A percentile compares a stretch with the other conserved stretches of the same genome.
Evolutionary conservation across 2,113 vertebrate species (phyloP).

Genomic region (Taxidea taxus): DNA sequence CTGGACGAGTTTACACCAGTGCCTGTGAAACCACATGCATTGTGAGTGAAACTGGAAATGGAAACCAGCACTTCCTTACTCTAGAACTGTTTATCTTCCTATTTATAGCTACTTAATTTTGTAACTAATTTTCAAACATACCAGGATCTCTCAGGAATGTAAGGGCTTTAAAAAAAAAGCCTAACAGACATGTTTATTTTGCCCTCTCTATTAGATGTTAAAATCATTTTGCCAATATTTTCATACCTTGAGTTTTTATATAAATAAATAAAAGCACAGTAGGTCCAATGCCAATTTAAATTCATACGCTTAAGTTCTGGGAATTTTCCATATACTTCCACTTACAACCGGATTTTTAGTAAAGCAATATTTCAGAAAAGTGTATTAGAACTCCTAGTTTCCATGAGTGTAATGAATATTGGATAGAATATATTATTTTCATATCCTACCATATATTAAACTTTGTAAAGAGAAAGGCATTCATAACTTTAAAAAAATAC

Average conservation of each 20-base stretch:
- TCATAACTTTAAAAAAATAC: slow-evolving; percentile 1
- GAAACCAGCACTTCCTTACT: not conserved
- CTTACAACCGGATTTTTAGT: not conserved
- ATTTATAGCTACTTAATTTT: not conserved
- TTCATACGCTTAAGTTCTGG: not conserved
- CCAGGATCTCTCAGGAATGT: not conserved
- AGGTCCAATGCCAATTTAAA: not conserved
- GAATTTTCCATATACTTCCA: not conserved
- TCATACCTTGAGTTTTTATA: not conserved
- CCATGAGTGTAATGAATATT: not conserved
- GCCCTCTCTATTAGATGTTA: not conserved
- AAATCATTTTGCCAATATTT: slow-evolving; percentile 37
- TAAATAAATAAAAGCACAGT: not conserved
- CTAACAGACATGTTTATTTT: not conserved
- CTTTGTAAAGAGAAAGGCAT: not conserved
- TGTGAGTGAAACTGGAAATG: not conserved
- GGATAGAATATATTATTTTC: not conserved
- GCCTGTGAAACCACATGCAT: not conserved
- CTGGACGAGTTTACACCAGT: not conserved
- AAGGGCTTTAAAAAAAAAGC: not conserved
- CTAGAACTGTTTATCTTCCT: not conserved
- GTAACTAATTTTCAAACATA: not conserved
- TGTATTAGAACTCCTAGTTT: not conserved
- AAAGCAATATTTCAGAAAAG: slow-evolving; percentile 9
- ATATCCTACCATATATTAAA: not conserved